phyloP scores from a whole-genome alignment of 2,888 invertebrate genomes.

The Coelinius sp. region DNA sequence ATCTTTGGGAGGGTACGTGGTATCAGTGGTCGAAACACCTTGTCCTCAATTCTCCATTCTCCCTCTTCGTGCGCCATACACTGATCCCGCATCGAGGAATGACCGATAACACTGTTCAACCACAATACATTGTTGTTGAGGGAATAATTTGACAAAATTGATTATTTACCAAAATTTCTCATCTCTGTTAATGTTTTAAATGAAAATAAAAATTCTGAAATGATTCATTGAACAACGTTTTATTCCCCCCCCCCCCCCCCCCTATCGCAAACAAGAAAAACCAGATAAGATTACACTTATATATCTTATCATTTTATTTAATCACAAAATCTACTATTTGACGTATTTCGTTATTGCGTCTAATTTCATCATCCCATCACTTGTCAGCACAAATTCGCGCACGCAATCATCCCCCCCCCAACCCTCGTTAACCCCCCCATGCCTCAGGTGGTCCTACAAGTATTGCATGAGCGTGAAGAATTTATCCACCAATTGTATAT shows the following conservation, averaged over 20 bases:
- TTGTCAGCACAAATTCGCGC: constrained; percentile 19
- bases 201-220: no score
- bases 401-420: constrained; percentile 21
- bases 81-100: constrained; percentile 5
- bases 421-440: not conserved
- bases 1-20: constrained; percentile 16
- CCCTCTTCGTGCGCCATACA: not conserved
- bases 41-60: constrained; percentile 23
- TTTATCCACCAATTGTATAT: constrained; percentile 22
- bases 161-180: no score
- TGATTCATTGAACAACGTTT: not conserved
- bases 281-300: not conserved
- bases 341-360: not conserved
- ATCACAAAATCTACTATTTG: not conserved
- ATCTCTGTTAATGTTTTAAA: no score
- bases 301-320: constrained; percentile 3
- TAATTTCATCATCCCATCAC: constrained; percentile 17
- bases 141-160: no score
- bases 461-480: constrained; percentile 34
- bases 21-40: constrained; percentile 26
- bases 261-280: not conserved
- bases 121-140: not conserved
- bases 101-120: constrained; percentile 14
- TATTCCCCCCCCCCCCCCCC: not conserved
- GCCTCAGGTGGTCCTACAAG: constrained; percentile 43